A percentile compares a stretch with the other conserved stretches of the same genome.
Conservation (phyloP, 2,797 vertebrate genomes). For the Syndactyla subalaris region DNA sequence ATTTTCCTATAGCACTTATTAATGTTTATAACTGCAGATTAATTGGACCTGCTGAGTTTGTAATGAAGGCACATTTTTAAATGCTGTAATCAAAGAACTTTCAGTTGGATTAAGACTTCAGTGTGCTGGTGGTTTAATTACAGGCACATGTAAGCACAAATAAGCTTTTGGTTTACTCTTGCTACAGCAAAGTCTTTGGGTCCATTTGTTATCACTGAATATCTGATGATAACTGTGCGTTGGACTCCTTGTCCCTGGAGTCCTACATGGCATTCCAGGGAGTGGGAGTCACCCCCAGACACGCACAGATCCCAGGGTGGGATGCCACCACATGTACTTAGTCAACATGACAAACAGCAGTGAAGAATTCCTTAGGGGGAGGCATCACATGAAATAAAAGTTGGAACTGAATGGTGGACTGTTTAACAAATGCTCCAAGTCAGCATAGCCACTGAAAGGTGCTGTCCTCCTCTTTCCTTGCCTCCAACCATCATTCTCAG, state of each 20-base stretch:
- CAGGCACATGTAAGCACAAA: neutral
- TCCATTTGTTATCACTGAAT: neutral
- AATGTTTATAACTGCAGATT: slow-evolving; percentile 21
- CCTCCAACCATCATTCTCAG: neutral
- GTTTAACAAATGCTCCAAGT: neutral
- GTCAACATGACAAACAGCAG: neutral
- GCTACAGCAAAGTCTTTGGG: neutral
- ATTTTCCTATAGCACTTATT: neutral
- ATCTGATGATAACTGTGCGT: neutral
- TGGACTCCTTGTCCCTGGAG: neutral
- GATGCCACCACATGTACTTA: neutral
- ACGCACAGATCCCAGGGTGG: neutral
- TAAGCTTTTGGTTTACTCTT: neutral
- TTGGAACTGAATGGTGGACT: neutral
- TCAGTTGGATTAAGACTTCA: slow-evolving; percentile 1
- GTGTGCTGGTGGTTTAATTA: slow-evolving; percentile 4
- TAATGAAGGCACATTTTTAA: slow-evolving; percentile 20
- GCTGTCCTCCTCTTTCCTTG: neutral
- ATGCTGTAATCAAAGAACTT: slow-evolving; percentile 35
- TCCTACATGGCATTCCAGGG: neutral
- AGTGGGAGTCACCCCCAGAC: neutral
- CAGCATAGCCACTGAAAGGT: neutral
- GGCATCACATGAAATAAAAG: neutral
- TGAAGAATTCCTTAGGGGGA: neutral
- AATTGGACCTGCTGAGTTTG: slow-evolving; percentile 15